Evolutionary conservation across 1,140 invertebrate species (phyloP).

Genomic region (Microvelia longipes): DNA sequence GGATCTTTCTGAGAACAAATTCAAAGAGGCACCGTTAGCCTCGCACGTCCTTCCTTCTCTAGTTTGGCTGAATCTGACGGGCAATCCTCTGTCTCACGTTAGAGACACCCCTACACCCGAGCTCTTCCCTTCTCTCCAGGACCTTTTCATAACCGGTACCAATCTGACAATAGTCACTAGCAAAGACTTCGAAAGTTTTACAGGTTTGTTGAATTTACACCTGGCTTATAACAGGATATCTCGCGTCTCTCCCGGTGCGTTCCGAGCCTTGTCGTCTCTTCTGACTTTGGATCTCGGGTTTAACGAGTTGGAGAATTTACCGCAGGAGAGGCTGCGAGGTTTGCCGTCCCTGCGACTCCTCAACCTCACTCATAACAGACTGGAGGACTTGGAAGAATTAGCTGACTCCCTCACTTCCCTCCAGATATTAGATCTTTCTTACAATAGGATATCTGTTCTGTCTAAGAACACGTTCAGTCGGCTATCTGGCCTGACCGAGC

Average conservation of each 20-base stretch:
- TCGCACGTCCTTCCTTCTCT: slow-evolving; percentile 53
- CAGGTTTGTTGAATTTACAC: slow-evolving; percentile 54
- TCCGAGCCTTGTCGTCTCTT: slow-evolving; percentile 55
- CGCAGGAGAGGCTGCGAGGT: slow-evolving; percentile 67
- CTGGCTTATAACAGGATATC: slow-evolving; percentile 59
- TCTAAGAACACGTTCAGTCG: slow-evolving; percentile 58
- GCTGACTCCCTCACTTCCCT: slow-evolving; percentile 57
- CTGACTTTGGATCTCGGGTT: slow-evolving; percentile 64
- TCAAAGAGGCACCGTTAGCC: slow-evolving; percentile 64
- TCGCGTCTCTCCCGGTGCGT: slow-evolving; percentile 68
- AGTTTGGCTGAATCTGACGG: slow-evolving; percentile 59
- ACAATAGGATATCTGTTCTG: slow-evolving; percentile 63
- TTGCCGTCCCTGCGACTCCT: slow-evolving; percentile 50
- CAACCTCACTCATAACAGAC: slow-evolving; percentile 66
- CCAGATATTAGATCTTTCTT: slow-evolving; percentile 64
- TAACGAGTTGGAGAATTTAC: slow-evolving; percentile 69
- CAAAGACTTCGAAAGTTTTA: slow-evolving; percentile 76
- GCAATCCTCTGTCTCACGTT: slow-evolving; percentile 58
- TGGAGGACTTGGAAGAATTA: slow-evolving; percentile 71
- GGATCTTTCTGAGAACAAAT: slow-evolving; percentile 63
- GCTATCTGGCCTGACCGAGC: slow-evolving; percentile 52
- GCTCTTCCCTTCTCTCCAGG: slow-evolving; percentile 38
- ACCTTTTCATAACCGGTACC: slow-evolving; percentile 62
- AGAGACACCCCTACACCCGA: slow-evolving; percentile 41
- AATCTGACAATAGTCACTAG: slow-evolving; percentile 73